These are phyloP conservation scores for Tipula lateralis DNA, from an alignment of 2,888 invertebrate species.

Conservation along the genomic window DNA sequence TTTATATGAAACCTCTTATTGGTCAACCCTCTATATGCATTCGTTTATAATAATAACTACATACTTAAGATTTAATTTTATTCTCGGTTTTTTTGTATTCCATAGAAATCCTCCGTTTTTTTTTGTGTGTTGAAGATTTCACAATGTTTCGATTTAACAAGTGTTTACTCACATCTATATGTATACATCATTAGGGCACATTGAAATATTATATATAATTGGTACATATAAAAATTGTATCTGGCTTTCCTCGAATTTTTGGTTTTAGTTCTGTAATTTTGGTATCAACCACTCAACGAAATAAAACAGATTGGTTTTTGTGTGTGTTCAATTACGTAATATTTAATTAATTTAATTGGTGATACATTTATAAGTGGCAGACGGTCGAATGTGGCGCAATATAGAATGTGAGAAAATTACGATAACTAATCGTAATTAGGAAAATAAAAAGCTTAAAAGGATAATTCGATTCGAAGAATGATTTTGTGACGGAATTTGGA, in stretches of 20 bases:
- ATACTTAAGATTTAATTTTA: neutral
- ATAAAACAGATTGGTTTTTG: neutral
- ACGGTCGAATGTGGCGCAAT: neutral
- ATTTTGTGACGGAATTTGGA: neutral
- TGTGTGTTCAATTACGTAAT: neutral
- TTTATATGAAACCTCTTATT: too few species aligned
- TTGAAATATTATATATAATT: neutral
- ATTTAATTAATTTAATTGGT: neutral
- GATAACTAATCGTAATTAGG: neutral
- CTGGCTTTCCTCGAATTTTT: slow-evolving; percentile 1
- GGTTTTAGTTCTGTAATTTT: neutral
- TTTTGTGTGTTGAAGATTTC: neutral
- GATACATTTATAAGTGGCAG: neutral
- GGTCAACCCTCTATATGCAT: too few species aligned
- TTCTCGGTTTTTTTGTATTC: neutral
- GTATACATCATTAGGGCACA: neutral
- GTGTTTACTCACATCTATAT: neutral
- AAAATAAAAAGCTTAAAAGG: neutral
- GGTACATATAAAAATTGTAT: neutral
- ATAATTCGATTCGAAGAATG: neutral
- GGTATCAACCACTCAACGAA: neutral
- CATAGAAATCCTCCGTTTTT: neutral
- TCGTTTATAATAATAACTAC: neutral
- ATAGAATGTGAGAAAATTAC: neutral
- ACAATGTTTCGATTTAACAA: neutral